Conservation (phyloP, 1,140 invertebrate species). For the Bombus cullumanus region DNA sequence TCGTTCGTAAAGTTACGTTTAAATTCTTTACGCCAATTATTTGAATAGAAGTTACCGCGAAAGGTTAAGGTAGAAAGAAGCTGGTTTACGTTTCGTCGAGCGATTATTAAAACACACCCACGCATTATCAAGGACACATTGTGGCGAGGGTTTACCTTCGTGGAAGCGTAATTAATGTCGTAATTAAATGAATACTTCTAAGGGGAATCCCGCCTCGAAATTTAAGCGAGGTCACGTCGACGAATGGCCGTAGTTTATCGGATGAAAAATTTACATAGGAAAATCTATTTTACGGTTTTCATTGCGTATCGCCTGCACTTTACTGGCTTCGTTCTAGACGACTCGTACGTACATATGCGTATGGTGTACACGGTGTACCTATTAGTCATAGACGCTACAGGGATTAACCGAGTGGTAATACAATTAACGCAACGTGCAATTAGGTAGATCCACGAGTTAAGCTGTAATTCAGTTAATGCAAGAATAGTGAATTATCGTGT, state of each 20-base stretch:
- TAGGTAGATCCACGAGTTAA: too few relatives aligned
- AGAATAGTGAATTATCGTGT: too few relatives aligned
- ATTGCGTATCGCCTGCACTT: neutral
- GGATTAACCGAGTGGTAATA: too few relatives aligned
- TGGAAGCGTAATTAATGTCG: slow-evolving; percentile 26
- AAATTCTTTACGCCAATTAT: too few relatives aligned
- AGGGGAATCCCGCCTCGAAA: neutral
- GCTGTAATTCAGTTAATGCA: too few relatives aligned
- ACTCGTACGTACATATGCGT: too few relatives aligned
- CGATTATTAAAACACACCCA: slow-evolving; percentile 17
- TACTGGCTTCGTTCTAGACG: neutral
- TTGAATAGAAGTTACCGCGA: neutral
- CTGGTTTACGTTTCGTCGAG: neutral
- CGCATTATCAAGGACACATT: slow-evolving; percentile 2
- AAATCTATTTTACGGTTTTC: neutral
- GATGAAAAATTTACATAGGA: slow-evolving; percentile 8
- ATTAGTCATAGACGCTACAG: too few relatives aligned
- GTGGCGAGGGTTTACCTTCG: neutral
- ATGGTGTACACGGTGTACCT: too few relatives aligned
- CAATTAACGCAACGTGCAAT: too few relatives aligned
- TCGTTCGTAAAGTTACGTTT: too few relatives aligned
- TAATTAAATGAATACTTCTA: slow-evolving; percentile 38
- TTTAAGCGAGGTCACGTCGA: slow-evolving; percentile 18
- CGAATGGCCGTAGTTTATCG: neutral
- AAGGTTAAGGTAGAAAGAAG: neutral